These are phyloP conservation scores for Gerris lacustris DNA, from an alignment of 2,888 invertebrate genomes.

Conservation along the genomic window DNA sequence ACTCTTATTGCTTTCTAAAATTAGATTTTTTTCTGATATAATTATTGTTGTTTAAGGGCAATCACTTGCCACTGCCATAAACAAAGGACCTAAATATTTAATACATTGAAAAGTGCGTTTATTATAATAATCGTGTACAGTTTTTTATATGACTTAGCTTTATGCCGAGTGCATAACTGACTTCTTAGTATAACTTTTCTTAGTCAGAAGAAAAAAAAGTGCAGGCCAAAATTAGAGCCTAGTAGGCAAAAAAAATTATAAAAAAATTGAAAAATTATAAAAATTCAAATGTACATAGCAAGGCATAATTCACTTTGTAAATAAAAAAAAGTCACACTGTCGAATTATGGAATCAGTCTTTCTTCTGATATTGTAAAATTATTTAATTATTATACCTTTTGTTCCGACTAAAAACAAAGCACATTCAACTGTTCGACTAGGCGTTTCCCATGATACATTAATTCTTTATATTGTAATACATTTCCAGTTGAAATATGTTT, in stretches of 20 bases:
- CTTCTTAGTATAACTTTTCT: slow-evolving; percentile 5
- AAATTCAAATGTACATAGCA: slow-evolving; percentile 24
- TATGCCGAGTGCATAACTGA: slow-evolving; percentile 15
- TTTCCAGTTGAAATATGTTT: slow-evolving; percentile 22
- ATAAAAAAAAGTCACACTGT: slow-evolving; percentile 24
- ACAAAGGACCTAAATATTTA: slow-evolving; percentile 27
- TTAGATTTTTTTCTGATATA: slow-evolving; percentile 18
- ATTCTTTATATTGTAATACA: slow-evolving; percentile 22
- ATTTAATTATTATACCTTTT: background rate
- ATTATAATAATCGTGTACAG: slow-evolving; percentile 24
- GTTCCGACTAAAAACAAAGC: background rate
- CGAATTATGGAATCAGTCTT: slow-evolving; percentile 30
- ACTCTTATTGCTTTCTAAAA: slow-evolving; percentile 13
- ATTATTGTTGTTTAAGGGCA: slow-evolving; percentile 21
- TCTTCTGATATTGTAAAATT: slow-evolving; percentile 12
- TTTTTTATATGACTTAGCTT: slow-evolving; percentile 23
- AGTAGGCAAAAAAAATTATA: slow-evolving; percentile 16
- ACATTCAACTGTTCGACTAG: background rate
- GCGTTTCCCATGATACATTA: slow-evolving; percentile 3
- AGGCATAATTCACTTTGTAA: slow-evolving; percentile 20
- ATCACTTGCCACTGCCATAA: slow-evolving; percentile 28
- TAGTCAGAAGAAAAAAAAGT: background rate
- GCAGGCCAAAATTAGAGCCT: slow-evolving; percentile 21
- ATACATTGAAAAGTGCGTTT: slow-evolving; percentile 20
- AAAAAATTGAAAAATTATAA: slow-evolving; percentile 19